Conservation (phyloP, 2,888 invertebrate species). For the Cremastinae sp. region DNA sequence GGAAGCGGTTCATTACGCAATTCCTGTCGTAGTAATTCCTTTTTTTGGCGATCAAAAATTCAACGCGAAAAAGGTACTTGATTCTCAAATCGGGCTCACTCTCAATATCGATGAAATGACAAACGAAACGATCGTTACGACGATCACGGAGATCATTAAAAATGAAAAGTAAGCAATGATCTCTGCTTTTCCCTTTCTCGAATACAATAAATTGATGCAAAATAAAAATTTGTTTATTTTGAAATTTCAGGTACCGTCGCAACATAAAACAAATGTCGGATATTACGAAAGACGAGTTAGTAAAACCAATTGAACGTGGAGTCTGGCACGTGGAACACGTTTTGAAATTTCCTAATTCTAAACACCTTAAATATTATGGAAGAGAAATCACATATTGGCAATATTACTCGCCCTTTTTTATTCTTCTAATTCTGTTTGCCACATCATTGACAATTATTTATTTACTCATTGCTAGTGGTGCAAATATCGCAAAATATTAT, state of each 20-base stretch:
- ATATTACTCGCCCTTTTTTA: constrained; percentile 66
- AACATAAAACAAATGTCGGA: constrained; percentile 61
- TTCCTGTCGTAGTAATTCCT: constrained; percentile 74
- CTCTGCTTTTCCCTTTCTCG: not conserved
- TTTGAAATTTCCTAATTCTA: constrained; percentile 73
- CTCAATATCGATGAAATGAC: constrained; percentile 73
- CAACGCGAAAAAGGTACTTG: constrained; percentile 74
- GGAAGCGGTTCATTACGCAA: constrained; percentile 75
- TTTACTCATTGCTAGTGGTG: not conserved
- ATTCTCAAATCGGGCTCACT: constrained; percentile 73
- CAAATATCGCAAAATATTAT: no score
- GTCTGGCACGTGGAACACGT: constrained; percentile 76
- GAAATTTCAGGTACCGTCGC: constrained; percentile 54
- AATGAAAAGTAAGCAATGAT: constrained; percentile 69
- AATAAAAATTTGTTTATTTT: not conserved
- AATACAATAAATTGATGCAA: not conserved
- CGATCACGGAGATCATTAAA: constrained; percentile 68
- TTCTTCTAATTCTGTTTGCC: constrained; percentile 46
- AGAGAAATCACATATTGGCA: constrained; percentile 69
- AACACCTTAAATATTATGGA: constrained; percentile 73
- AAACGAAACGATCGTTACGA: constrained; percentile 66
- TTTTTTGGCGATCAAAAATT: constrained; percentile 78
- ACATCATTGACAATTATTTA: constrained; percentile 1
- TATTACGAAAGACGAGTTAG: constrained; percentile 69
- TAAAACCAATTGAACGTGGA: constrained; percentile 74